Base-by-base conservation (phyloP, 1,140 invertebrate genomes). In the Nebria ingens region DNA sequence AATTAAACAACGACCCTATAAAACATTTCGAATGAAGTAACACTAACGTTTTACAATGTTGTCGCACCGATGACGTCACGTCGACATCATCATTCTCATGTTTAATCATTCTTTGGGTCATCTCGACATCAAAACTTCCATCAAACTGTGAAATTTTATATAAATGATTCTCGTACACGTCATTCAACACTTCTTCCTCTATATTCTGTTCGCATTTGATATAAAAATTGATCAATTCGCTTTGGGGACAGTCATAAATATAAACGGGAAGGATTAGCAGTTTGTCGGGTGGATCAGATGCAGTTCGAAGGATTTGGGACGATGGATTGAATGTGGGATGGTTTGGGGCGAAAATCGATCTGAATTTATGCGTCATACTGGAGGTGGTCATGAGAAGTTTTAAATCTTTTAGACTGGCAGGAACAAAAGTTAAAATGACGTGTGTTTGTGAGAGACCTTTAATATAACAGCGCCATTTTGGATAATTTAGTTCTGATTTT, bases 401-500 rank as follows among this genome's bases (percentile, higher is more conserved):
- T 0, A 81, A 65, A 60, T 83, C 80, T 25, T 72, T 65, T 57
- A 79, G 73, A 9, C 79, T 77, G 6, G 81, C 77, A 1, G 87
- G 86, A 13, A 89, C 58, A 61, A 89, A 77, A 2, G 85, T 87
- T 2, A 89, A 62, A 11, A 88, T 75, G 2, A 87, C 73, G 58
- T 84, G 81, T 0, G 77, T 80, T 2, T 72, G 62, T 17, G 75
- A 79, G 13, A 82, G 70, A 15, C 78, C 76, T 68, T 85, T 86
- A 2, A 87, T 71, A 62, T 81, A 88, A 67, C 86, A 89, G 52
- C 77, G 73, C 86, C 86, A 89, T 57, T 72, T 68, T 13, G 76
- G 67, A 29, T 4, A 29, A 29, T 29, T 29, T 29, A 6, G 4
- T 29, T 29, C 25, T 29, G 25, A 4, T 4, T 29, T 13, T 29